Conservation (phyloP, 2,888 invertebrate genomes). For the Drosophila prostipennis region DNA sequence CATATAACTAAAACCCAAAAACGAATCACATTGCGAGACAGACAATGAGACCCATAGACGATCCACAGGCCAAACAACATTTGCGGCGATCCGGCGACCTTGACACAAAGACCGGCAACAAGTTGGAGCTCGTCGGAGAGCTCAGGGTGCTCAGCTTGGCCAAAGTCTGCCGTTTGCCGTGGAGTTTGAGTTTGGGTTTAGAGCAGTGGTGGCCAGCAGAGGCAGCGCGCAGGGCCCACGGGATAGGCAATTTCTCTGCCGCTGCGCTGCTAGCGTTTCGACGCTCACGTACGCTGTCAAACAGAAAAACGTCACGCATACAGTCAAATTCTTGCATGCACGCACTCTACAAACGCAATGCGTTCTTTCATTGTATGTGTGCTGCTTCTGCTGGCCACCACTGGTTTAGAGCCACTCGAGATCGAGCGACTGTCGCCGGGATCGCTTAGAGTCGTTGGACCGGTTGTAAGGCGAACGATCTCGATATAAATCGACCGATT, state of each 20-base stretch:
- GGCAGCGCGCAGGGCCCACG: no score
- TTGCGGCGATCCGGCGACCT: constrained; percentile 64
- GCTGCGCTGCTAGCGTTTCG: no score
- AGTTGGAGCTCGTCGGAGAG: constrained; percentile 32
- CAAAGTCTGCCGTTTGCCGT: constrained; percentile 24
- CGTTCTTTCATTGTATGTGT: no score
- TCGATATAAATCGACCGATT: constrained; percentile 10
- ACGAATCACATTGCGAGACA: neutral
- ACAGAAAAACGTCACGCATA: no score
- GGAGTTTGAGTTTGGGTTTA: neutral
- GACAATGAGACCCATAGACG: constrained; percentile 22
- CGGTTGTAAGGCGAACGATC: constrained; percentile 28
- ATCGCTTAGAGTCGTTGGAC: constrained; percentile 30
- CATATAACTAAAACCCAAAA: constrained; percentile 14
- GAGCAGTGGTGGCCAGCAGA: no score
- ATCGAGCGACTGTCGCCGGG: constrained; percentile 32
- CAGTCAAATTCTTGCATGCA: no score
- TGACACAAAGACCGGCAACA: constrained; percentile 80
- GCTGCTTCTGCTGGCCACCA: no score
- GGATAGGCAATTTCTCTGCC: no score
- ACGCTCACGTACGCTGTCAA: no score
- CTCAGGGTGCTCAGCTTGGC: constrained; percentile 24
- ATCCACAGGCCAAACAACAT: constrained; percentile 26
- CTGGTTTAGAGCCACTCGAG: constrained; percentile 14
- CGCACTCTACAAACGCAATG: no score